These are phyloP conservation scores for Agrotis segetum DNA, from an alignment of 2,888 invertebrate genomes.

Conservation along the genomic window DNA sequence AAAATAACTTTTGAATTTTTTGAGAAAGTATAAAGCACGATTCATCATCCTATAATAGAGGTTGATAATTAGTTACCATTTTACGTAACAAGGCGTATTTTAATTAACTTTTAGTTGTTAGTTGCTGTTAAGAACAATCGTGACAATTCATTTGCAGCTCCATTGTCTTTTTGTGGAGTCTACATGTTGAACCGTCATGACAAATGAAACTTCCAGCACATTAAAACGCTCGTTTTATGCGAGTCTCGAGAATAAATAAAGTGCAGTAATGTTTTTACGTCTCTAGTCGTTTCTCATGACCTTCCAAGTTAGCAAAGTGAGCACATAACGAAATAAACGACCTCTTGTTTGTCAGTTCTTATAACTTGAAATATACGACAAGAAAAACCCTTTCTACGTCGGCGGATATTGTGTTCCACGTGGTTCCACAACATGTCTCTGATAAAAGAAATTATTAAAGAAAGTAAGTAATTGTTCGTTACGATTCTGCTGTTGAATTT, in stretches of 20 bases:
- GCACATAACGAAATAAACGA: constrained; percentile 44
- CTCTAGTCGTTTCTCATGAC: constrained; percentile 54
- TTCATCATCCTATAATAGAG: constrained; percentile 54
- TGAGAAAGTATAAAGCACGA: constrained; percentile 58
- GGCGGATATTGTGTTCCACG: not conserved
- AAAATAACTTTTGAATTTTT: constrained; percentile 60
- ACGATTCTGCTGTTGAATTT: not conserved
- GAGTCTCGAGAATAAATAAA: constrained; percentile 47
- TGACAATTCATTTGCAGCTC: constrained; percentile 43
- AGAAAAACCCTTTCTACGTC: not conserved
- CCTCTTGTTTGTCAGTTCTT: constrained; percentile 29
- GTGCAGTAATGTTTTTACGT: constrained; percentile 38
- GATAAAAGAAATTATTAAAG: not conserved
- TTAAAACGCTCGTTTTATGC: constrained; percentile 36
- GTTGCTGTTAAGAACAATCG: constrained; percentile 53
- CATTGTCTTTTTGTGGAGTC: constrained; percentile 52
- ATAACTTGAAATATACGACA: constrained; percentile 13
- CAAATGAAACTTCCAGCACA: constrained; percentile 49
- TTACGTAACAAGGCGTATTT: constrained; percentile 58
- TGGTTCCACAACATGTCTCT: constrained; percentile 1
- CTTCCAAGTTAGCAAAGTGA: constrained; percentile 46
- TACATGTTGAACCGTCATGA: constrained; percentile 47
- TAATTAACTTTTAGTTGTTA: constrained; percentile 54
- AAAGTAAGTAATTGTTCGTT: not conserved
- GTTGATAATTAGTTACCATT: constrained; percentile 53